Base-by-base conservation (phyloP, 2,888 invertebrate genomes). In the Portevinia maculata region DNA sequence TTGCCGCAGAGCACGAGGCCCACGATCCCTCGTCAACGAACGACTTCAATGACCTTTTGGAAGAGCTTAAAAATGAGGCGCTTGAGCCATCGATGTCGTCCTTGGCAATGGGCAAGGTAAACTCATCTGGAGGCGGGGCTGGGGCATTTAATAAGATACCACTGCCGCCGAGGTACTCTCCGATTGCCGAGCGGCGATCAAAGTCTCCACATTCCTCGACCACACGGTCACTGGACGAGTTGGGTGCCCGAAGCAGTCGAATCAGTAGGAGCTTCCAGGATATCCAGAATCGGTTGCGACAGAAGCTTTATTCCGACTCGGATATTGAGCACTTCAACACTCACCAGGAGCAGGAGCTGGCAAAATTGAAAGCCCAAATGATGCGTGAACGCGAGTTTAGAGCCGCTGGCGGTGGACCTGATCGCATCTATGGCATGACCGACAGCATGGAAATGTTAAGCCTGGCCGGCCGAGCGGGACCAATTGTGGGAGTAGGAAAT, bases 31-130 rank as follows among this genome's bases (percentile, higher is more conserved):
- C 81, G 8, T 71, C 86, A 4, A 83, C 87, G 3, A 85, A 84
- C 19, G 86, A 87, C 30, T 87, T 88, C 44, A 87, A 87, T 64
- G 85, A 86, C 44, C 79, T 88, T 65, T 71, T 88, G 6, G 86
- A 87, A 55, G 87, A 88, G 37, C 59, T 88, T 1, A 88, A 88
- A 62, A 86, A 87, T 19, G 88, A 87, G 9, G 86, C 88, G 3
- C 70, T 88, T 8, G 83, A 81, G 6, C 62, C 83, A 34, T 30
- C 53, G 8, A 3, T 32, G 1, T n/a, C 53, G 11, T 3, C 24
- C 1, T n/a, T 53, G 8, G 5, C 28, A 0, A 30, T 53, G 19
- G 52, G 57, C 3, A 64, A 78, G 13, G 24, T 64, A 0, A 78
- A 70, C 9, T 50, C 64, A 3, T 57, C 70, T 6, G 44, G 44